Evolutionary conservation across 2,113 vertebrate genomes (phyloP).

Genomic region (Callopanchax toddi): DNA sequence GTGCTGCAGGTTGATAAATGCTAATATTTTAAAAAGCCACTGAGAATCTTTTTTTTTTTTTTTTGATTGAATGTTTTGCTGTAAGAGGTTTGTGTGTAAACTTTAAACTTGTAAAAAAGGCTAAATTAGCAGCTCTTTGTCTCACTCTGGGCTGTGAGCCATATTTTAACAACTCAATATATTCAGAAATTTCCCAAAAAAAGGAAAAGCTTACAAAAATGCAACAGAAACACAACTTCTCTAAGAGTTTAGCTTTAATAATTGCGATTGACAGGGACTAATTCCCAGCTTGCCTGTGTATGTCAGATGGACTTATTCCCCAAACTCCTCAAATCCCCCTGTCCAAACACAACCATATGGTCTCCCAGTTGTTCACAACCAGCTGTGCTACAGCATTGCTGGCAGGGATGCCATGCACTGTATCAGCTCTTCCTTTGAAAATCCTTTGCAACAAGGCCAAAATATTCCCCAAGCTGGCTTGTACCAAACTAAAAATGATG

Average conservation of each 20-base stretch:
- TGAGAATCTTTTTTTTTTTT: too few species aligned
- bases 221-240: slow-evolving; percentile 39
- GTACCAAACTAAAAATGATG: slow-evolving; percentile 34
- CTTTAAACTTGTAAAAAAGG: slow-evolving; percentile 12
- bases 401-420: slow-evolving; percentile 44
- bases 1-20: too few species aligned
- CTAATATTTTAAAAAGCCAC: too few species aligned
- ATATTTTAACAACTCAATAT: slow-evolving; percentile 43
- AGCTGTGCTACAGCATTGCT: slow-evolving; percentile 68
- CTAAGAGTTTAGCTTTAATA: slow-evolving; percentile 52
- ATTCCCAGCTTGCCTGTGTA: slow-evolving; percentile 66
- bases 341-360: slow-evolving; percentile 80
- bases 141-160: slow-evolving; percentile 35
- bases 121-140: slow-evolving; percentile 16
- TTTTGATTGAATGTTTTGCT: slow-evolving; percentile 8
- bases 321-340: slow-evolving; percentile 76
- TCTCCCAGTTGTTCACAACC: slow-evolving; percentile 71
- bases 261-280: slow-evolving; percentile 77
- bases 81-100: slow-evolving; percentile 37
- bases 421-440: slow-evolving; percentile 49
- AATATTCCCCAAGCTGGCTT: slow-evolving; percentile 34
- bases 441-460: slow-evolving; percentile 52
- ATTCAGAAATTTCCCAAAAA: slow-evolving; percentile 55
- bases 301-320: slow-evolving; percentile 75
- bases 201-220: slow-evolving; percentile 29